Evolutionary conservation across 2,888 invertebrate species (phyloP), one percentile per base, ranked within the genome.

Genomic region (Chloromyia formosa): DNA sequence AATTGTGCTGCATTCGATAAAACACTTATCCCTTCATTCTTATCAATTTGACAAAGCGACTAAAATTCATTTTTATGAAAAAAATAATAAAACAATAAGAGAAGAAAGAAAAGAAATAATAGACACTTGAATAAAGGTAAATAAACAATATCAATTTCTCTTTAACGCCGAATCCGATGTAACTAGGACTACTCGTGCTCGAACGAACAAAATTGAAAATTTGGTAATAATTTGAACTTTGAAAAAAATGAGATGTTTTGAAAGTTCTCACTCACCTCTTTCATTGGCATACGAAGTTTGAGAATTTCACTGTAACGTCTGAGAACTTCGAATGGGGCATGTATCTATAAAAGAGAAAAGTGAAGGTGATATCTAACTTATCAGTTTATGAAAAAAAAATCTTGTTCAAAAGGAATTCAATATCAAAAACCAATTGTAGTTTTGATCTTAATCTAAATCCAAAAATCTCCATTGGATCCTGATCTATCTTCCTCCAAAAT

Each of bases 281-380:
- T 95, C 94, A 97, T 97, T 1, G 97, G 96, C 93, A 97, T 92
- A 82, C 95, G 89, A 23, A 97, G 87, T 84, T 97, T 96, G 80
- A 97, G 88, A 80, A 96, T 94, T 86, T 97, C 97, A 76, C 95
- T 92, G 85, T 97, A 97, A 80, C 95, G 89, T 79, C 92, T 89
- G 69, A 97, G 86, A 5, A 97, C 94, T 82, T 92, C 89, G 79
- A 90, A 86, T 0, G 97, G 95, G 0, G 95, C 94, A 85, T 96
- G 95, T 76, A 97, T 90, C 90, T 97, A n/a, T n/a, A n/a, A n/a
- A n/a, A n/a, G n/a, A n/a, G 82, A 69, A 87, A 86, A 71, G 20
- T 4, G n/a, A 72, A 62, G n/a, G n/a, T 5, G 42, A 72, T 42
- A 35, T 61, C 42, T 4, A 0, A 16, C 9, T 7, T 1, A 16